Evolutionary conservation across 2,888 invertebrate genomes (phyloP).

Genomic region (Morpho achilles): DNA sequence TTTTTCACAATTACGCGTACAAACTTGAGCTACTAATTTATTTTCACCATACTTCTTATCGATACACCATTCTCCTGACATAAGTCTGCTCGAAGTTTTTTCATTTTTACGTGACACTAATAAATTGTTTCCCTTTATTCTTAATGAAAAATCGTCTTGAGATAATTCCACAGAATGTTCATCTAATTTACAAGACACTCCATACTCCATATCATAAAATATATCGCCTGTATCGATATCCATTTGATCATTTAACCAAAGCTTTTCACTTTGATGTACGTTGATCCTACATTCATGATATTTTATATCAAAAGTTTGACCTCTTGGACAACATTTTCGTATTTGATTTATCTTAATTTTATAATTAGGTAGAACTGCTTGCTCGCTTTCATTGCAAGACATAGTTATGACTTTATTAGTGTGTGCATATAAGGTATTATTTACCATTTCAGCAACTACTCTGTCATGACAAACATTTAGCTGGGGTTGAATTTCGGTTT

Average conservation of each 20-base stretch:
- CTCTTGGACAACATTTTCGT: slow-evolving; percentile 62
- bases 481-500: slow-evolving; percentile 30
- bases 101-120: slow-evolving; percentile 36
- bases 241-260: slow-evolving; percentile 43
- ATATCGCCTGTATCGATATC: slow-evolving; percentile 39
- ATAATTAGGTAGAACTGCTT: slow-evolving; percentile 31
- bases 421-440: slow-evolving; percentile 44
- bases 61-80: slow-evolving; percentile 64
- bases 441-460: slow-evolving; percentile 48
- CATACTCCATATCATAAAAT: slow-evolving; percentile 49
- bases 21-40: slow-evolving; percentile 53
- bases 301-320: slow-evolving; percentile 52
- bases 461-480: slow-evolving; percentile 53
- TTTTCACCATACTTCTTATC: slow-evolving; percentile 44
- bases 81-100: slow-evolving; percentile 31
- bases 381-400: slow-evolving; percentile 45
- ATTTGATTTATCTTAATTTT: slow-evolving; percentile 44
- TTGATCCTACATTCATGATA: slow-evolving; percentile 50
- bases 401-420: slow-evolving; percentile 56
- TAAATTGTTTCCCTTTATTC: slow-evolving; percentile 47
- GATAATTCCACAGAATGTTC: slow-evolving; percentile 56
- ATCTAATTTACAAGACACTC: slow-evolving; percentile 51
- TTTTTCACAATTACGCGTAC: slow-evolving; percentile 47
- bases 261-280: slow-evolving; percentile 35
- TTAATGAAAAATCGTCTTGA: slow-evolving; percentile 44